Conservation (phyloP, 2,113 vertebrate genomes). For the Montifringilla adamsi region DNA sequence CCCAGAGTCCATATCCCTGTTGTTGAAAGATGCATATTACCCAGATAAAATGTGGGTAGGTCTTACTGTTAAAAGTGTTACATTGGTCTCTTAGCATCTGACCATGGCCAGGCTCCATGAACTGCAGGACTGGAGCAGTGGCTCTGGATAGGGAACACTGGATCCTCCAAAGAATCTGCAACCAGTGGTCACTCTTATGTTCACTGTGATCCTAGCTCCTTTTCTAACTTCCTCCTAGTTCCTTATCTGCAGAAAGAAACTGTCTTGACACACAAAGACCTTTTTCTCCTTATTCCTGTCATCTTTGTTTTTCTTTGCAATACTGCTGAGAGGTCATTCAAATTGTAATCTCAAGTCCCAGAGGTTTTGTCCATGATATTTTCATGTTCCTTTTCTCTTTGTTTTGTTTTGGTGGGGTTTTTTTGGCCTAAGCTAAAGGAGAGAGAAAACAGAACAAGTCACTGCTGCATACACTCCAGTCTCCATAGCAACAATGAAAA, state of each 20-base stretch:
- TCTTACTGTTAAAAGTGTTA: neutral
- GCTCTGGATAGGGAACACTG: neutral
- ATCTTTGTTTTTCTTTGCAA: neutral
- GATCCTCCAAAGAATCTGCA: neutral
- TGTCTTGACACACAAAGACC: neutral
- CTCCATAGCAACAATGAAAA: neutral
- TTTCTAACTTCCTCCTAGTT: neutral
- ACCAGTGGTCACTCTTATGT: neutral
- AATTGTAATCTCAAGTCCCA: neutral
- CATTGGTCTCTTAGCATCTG: neutral
- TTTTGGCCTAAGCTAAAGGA: neutral
- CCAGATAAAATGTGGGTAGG: neutral
- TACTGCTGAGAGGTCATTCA: neutral
- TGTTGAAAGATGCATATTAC: neutral
- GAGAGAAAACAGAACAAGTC: neutral
- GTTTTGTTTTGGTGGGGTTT: neutral
- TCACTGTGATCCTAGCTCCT: neutral
- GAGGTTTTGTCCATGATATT: neutral
- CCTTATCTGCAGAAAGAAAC: neutral
- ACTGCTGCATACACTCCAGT: neutral
- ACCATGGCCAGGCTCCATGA: neutral
- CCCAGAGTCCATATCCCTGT: neutral
- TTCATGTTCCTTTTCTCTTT: neutral
- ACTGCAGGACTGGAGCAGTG: neutral
- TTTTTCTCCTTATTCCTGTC: neutral